Evolutionary conservation across 2,797 vertebrate species (phyloP).

Genomic region (Spea hammondii): DNA sequence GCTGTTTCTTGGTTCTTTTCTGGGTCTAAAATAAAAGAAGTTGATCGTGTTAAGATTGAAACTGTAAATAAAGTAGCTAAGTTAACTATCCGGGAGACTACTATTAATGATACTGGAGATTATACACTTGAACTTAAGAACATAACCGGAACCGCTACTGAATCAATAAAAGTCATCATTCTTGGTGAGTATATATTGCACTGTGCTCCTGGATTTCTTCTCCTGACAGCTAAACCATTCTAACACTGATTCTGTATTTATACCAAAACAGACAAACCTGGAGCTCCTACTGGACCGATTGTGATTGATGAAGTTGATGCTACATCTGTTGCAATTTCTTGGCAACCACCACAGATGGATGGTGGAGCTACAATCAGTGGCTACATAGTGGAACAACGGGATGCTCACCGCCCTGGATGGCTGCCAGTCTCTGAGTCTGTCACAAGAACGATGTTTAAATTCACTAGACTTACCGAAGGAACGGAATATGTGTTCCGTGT

Average conservation of each 20-base stretch:
- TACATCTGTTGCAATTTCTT: conserved; percentile 85
- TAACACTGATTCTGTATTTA: conserved; percentile 48
- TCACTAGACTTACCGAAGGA: conserved; percentile 87
- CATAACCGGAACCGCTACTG: conserved; percentile 76
- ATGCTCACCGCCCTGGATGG: conserved; percentile 97
- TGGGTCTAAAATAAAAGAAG: conserved; percentile 83
- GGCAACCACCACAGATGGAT: conserved; percentile 87
- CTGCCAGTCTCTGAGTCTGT: conserved; percentile 90
- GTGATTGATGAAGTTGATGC: conserved; percentile 89
- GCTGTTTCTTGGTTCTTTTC: conserved; percentile 86
- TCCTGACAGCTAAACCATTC: neutral
- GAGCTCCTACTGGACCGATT: conserved; percentile 85
- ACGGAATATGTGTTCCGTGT: conserved; percentile 96
- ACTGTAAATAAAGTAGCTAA: conserved; percentile 82
- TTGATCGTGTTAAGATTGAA: conserved; percentile 85
- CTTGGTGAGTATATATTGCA: conserved; percentile 79
- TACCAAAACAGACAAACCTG: conserved; percentile 84
- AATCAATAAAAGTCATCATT: conserved; percentile 87
- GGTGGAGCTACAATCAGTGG: conserved; percentile 90
- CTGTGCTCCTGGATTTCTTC: conserved; percentile 6
- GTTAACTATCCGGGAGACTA: conserved; percentile 85
- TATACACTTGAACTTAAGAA: conserved; percentile 94
- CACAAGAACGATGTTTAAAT: conserved; percentile 88
- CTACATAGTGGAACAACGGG: conserved; percentile 92
- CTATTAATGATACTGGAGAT: conserved; percentile 87